Evolutionary conservation across 2,888 invertebrate species (phyloP).

Genomic region (Thera obeliscata): DNA sequence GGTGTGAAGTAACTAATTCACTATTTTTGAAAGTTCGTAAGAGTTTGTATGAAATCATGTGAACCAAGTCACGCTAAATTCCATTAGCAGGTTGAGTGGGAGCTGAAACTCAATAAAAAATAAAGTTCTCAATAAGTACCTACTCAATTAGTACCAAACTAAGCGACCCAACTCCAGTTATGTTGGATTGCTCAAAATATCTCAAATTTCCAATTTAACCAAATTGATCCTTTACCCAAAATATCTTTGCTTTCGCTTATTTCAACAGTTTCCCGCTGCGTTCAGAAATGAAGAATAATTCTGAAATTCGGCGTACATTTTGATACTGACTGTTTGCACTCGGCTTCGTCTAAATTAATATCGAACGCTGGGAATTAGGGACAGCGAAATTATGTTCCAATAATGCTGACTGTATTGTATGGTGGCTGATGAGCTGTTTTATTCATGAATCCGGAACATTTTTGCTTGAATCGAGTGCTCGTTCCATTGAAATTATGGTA

Average conservation of each 20-base stretch:
- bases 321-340: slow-evolving; percentile 56
- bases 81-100: no score
- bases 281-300: slow-evolving; percentile 55
- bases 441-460: slow-evolving; percentile 31
- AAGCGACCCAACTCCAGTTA: slow-evolving; percentile 39
- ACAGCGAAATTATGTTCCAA: slow-evolving; percentile 53
- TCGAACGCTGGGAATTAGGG: slow-evolving; percentile 58
- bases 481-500: slow-evolving; percentile 19
- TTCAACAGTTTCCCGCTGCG: slow-evolving; percentile 60
- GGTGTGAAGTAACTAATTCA: no score
- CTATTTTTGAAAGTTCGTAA: no score
- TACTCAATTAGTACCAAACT: slow-evolving; percentile 12
- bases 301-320: slow-evolving; percentile 53
- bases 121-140: neutral
- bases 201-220: slow-evolving; percentile 51
- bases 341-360: slow-evolving; percentile 60
- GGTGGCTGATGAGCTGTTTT: slow-evolving; percentile 36
- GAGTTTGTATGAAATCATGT: no score
- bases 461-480: slow-evolving; percentile 17
- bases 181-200: slow-evolving; percentile 51
- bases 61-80: no score
- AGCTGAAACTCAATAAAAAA: neutral
- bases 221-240: slow-evolving; percentile 61
- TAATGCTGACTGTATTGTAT: slow-evolving; percentile 45
- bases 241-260: slow-evolving; percentile 62